Evolutionary conservation across 2,113 vertebrate genomes (phyloP).

Genomic region (Pomatostomus ruficeps): DNA sequence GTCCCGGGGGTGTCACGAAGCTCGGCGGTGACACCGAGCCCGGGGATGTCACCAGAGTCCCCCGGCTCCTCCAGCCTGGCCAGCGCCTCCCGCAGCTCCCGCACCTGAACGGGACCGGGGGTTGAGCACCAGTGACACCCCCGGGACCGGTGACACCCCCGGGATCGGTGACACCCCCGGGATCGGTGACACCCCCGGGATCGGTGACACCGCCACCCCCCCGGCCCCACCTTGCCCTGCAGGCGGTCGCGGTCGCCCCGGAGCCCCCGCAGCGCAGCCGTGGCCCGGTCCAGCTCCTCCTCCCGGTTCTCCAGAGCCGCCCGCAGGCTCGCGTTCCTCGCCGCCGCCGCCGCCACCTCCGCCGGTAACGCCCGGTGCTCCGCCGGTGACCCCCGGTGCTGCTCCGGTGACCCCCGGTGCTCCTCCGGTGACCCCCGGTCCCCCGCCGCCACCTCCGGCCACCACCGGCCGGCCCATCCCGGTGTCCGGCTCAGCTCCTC

Average conservation of each 20-base stretch:
- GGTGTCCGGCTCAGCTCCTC: slow-evolving; percentile 72
- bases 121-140: not conserved
- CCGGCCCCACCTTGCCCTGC: slow-evolving; percentile 62
- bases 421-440: not conserved
- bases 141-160: not conserved
- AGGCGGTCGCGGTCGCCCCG: slow-evolving; percentile 75
- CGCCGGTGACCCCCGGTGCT: no score
- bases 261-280: slow-evolving; percentile 35
- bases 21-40: no score
- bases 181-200: not conserved
- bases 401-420: no score
- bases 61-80: slow-evolving; percentile 34
- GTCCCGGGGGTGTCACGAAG: no score
- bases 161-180: not conserved
- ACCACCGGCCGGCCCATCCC: not conserved
- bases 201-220: not conserved
- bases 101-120: slow-evolving; percentile 49
- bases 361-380: not conserved
- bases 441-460: slow-evolving; percentile 19
- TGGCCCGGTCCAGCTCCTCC: slow-evolving; percentile 64
- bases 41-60: not conserved
- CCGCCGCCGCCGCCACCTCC: not conserved
- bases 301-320: slow-evolving; percentile 53
- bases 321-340: slow-evolving; percentile 65
- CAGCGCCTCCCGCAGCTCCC: slow-evolving; percentile 72